Base-by-base conservation (phyloP, 2,113 vertebrate genomes). In the Gallinago paraguaiae region DNA sequence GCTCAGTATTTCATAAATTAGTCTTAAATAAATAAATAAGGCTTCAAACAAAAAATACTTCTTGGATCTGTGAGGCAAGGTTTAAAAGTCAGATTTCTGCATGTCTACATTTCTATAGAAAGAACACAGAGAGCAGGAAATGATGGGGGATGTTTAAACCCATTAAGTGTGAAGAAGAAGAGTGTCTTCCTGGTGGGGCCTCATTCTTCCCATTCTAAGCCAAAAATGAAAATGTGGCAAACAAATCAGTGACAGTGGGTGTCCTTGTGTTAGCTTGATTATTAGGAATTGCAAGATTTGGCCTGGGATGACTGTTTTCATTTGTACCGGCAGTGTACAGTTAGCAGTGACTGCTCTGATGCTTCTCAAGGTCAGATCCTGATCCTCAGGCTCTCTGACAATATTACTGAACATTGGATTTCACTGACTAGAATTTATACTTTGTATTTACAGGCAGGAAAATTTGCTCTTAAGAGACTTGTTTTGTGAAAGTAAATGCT, bases 281-380 rank as follows among this genome's bases (percentile, higher is more conserved):
- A 64, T 61, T 86, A 92, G 28, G 37, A 90, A 57, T 43, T 46
- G 60, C 27, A 53, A 61, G 60, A 74, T 88, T 91, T 79, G 0
- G 18, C 83, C 86, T 64, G n/a, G 7, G 4, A 65, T 51, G 33
- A 19, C 33, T 91, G 30, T 81, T 92, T 81, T 71, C 1, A 0
- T 92, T 90, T 78, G 56, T 48, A 28, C 56, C 68, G 61, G 45
- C 75, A 88, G 39, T 18, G 11, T 30, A 23, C 24, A 59, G 31
- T 35, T 4, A 3, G 30, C 25, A 61, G 43, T 70, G 64, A 67
- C 68, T 1, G 2, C 31, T 72, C 50, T 59, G 8, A 68, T 50
- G 37, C 54, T 92, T 77, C 82, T 46, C 68, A 90, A 93, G 79
- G 88, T 94, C 92, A 90, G 60, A 86, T 74, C 23, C 50, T 28